phyloP scores from a whole-genome alignment of 2,113 vertebrate species.

The Camelus bactrianus region DNA sequence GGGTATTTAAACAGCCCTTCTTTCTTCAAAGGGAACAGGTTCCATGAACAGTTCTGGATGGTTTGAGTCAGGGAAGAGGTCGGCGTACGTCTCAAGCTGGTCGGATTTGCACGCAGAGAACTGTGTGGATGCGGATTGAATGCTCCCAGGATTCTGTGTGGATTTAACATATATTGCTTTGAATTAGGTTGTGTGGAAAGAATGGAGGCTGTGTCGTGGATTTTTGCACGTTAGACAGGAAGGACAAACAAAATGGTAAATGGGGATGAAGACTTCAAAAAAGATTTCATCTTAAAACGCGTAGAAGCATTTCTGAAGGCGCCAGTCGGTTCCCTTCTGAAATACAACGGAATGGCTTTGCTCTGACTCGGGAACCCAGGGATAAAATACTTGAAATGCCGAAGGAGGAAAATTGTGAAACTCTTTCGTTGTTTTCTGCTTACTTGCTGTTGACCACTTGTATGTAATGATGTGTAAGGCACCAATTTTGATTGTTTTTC shows the following conservation, averaged over 20 bases:
- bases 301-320: neutral
- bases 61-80: neutral
- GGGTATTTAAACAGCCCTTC: slow-evolving; percentile 17
- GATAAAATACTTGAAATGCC: slow-evolving; percentile 62
- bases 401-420: slow-evolving; percentile 67
- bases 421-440: slow-evolving; percentile 74
- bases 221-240: slow-evolving; percentile 77
- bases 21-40: slow-evolving; percentile 65
- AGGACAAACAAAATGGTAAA: slow-evolving; percentile 75
- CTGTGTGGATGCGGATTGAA: slow-evolving; percentile 37
- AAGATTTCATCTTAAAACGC: slow-evolving; percentile 35
- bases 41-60: neutral
- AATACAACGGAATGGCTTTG: slow-evolving; percentile 60
- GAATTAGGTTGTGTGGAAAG: slow-evolving; percentile 67
- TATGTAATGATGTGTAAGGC: slow-evolving; percentile 40
- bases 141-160: slow-evolving; percentile 35
- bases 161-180: slow-evolving; percentile 62
- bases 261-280: slow-evolving; percentile 47
- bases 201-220: slow-evolving; percentile 82
- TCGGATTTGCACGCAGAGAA: slow-evolving; percentile 61
- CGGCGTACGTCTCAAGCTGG: neutral
- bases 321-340: slow-evolving; percentile 59
- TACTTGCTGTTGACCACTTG: slow-evolving; percentile 65
- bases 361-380: slow-evolving; percentile 57
- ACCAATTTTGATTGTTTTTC: slow-evolving; percentile 43